Conservation (phyloP, 2,797 vertebrate species). For the Enteromius afrohamiltoni region DNA sequence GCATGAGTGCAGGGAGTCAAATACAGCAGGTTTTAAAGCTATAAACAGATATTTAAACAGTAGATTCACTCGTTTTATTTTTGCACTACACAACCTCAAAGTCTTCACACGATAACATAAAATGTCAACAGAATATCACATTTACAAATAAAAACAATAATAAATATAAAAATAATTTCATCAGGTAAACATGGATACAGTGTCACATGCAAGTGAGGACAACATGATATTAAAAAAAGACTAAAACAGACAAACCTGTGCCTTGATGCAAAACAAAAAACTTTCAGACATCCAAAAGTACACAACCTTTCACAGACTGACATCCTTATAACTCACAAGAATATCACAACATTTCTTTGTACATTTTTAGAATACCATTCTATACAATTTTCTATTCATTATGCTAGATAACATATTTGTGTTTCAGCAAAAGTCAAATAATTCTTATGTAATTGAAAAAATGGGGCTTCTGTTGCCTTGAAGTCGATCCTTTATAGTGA, state of each 20-base stretch:
- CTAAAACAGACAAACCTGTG: background rate
- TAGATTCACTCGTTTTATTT: background rate
- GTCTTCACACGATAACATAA: too few relatives aligned
- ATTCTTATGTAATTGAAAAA: background rate
- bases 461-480: background rate
- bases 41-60: background rate
- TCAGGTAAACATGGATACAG: slow-evolving; percentile 4
- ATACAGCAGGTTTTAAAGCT: background rate
- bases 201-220: background rate
- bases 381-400: background rate
- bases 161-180: slow-evolving; percentile 4
- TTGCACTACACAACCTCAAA: background rate
- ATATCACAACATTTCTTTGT: slow-evolving; percentile 14
- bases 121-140: slow-evolving; percentile 36
- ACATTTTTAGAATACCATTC: background rate
- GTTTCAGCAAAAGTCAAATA: background rate
- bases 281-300: background rate
- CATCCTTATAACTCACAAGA: background rate
- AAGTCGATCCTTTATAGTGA: background rate
- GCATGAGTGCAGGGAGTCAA: background rate
- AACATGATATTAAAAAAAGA: background rate
- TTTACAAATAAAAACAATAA: slow-evolving; percentile 65
- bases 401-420: background rate
- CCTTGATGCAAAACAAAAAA: background rate
- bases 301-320: background rate